These are phyloP conservation scores for Indri indri DNA, from an alignment of 2,113 vertebrate genomes.

Conservation along the genomic window DNA sequence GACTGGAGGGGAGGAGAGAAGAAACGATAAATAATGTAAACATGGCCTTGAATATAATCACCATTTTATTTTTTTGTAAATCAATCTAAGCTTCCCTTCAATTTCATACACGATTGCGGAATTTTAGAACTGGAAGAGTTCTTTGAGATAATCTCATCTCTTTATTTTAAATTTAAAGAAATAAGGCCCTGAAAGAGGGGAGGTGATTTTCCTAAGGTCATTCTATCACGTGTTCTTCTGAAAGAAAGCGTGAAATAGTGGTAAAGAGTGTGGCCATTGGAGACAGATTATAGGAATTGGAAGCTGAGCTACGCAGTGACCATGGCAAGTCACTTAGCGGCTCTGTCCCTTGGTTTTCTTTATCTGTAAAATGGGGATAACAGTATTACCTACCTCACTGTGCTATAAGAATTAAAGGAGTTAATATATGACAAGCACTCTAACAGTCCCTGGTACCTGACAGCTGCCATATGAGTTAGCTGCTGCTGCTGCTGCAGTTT, in stretches of 20 bases:
- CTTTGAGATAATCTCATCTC: neutral
- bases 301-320: neutral
- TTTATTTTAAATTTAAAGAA: neutral
- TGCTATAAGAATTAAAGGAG: neutral
- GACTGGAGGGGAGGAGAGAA: neutral
- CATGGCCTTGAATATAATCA: neutral
- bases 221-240: neutral
- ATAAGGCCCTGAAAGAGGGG: neutral
- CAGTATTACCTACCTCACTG: neutral
- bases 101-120: neutral
- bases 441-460: neutral
- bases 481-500: neutral
- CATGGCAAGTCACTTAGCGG: neutral
- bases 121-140: conserved; percentile 11
- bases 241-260: neutral
- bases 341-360: neutral
- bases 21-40: conserved; percentile 4
- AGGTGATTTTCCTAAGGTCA: neutral
- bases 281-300: neutral
- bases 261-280: neutral
- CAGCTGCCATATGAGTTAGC: neutral
- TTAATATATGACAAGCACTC: neutral
- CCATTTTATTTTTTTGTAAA: neutral
- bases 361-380: neutral
- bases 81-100: neutral